Percentiles rank a stretch among this genome's conserved stretches.
These are phyloP conservation scores for Tenebrio molitor DNA, from an alignment of 1,140 invertebrate species.

Conservation along the genomic window DNA sequence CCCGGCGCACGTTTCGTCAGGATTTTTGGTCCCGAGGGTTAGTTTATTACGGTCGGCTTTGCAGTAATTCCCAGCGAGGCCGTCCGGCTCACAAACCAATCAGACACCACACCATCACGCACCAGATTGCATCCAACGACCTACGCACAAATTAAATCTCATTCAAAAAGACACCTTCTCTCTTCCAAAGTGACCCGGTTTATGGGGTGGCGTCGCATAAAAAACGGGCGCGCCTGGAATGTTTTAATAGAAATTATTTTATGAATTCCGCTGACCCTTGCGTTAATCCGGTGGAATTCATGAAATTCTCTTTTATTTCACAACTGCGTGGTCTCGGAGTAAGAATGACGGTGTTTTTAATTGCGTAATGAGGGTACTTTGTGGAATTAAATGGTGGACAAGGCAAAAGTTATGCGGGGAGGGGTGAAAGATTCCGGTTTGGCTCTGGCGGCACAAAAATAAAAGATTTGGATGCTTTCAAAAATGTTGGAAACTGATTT, in stretches of 20 bases:
- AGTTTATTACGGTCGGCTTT: slow-evolving; percentile 37
- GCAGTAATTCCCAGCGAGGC: slow-evolving; percentile 28
- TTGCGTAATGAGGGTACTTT: too few relatives aligned
- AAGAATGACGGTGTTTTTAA: too few relatives aligned
- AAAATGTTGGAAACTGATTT: too few relatives aligned
- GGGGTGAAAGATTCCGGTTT: too few relatives aligned
- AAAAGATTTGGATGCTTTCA: too few relatives aligned
- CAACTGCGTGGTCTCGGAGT: too few relatives aligned
- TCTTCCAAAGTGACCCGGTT: not conserved
- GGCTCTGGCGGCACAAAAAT: too few relatives aligned
- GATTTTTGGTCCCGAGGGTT: slow-evolving; percentile 24
- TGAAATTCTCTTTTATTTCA: too few relatives aligned
- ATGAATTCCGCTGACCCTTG: not conserved
- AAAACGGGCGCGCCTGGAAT: not conserved
- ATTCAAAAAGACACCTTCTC: slow-evolving; percentile 26
- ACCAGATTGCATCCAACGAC: slow-evolving; percentile 23
- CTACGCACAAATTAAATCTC: slow-evolving; percentile 12
- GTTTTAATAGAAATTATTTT: not conserved
- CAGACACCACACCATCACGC: slow-evolving; percentile 2
- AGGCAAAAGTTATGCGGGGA: too few relatives aligned
- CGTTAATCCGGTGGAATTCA: not conserved
- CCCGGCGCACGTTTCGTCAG: slow-evolving; percentile 12
- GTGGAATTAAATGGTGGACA: too few relatives aligned
- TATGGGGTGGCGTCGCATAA: not conserved
- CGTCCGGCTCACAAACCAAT: slow-evolving; percentile 29